These are phyloP conservation scores for Scylla paramamosain DNA, from an alignment of 1,140 invertebrate genomes.

Conservation along the genomic window DNA sequence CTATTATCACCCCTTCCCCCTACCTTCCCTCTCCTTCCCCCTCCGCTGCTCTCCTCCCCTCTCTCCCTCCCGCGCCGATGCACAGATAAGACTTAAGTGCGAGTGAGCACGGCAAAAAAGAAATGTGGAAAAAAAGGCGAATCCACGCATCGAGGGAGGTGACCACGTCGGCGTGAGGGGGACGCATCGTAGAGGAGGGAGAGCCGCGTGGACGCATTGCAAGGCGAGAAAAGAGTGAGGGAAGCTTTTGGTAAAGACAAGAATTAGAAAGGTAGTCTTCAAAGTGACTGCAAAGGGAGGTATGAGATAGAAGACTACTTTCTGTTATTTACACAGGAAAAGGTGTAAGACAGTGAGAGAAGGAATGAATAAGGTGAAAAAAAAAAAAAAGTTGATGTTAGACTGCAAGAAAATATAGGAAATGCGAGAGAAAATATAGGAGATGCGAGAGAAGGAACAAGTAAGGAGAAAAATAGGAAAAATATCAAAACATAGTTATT, in stretches of 20 bases:
- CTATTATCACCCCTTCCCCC: background rate
- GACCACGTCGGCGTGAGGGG: background rate
- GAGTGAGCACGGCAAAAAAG: background rate
- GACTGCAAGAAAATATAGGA: background rate
- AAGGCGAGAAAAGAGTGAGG: background rate
- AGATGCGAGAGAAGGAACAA: background rate
- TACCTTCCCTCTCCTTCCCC: background rate
- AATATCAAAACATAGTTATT: too few relatives aligned
- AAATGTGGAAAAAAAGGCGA: background rate
- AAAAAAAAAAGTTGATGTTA: too few relatives aligned
- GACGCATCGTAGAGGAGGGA: background rate
- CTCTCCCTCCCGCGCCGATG: conserved; percentile 35
- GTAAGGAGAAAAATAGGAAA: background rate
- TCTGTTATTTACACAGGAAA: too few relatives aligned
- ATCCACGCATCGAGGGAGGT: background rate
- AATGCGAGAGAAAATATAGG: background rate
- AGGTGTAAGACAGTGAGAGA: too few relatives aligned
- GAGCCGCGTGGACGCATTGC: background rate
- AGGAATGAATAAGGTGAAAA: too few relatives aligned
- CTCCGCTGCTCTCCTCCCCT: background rate
- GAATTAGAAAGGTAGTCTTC: too few relatives aligned
- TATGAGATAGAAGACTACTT: too few relatives aligned
- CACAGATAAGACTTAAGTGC: conserved; percentile 22
- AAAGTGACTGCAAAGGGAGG: too few relatives aligned
- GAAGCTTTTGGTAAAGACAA: background rate